Evolutionary conservation across 2,888 invertebrate species (phyloP).

Genomic region (Synanthedon vespiformis): DNA sequence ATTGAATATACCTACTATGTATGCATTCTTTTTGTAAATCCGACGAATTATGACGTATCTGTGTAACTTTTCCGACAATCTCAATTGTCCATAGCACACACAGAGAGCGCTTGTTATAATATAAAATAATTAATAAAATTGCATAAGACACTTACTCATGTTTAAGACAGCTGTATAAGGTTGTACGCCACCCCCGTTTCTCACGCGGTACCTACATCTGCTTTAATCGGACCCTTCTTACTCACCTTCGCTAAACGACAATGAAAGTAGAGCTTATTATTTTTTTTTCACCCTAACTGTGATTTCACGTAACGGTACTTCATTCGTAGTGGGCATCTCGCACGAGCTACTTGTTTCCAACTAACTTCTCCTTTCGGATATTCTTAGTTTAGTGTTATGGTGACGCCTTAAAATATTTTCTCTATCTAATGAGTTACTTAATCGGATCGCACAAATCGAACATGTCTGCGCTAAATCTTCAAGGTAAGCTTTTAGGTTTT

Average conservation of each 20-base stretch:
- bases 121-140: background rate
- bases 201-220: constrained; percentile 39
- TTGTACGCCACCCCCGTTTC: constrained; percentile 33
- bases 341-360: constrained; percentile 6
- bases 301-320: constrained; percentile 36
- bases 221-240: constrained; percentile 28
- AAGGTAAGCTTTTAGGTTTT: background rate
- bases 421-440: too few relatives aligned
- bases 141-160: background rate
- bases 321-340: constrained; percentile 28
- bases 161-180: constrained; percentile 7
- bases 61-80: too few relatives aligned
- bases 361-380: too few relatives aligned
- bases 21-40: too few relatives aligned
- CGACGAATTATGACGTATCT: too few relatives aligned
- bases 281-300: constrained; percentile 17
- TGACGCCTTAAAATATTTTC: too few relatives aligned
- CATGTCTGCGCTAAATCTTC: background rate
- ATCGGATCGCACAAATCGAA: background rate
- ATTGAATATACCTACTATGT: too few relatives aligned
- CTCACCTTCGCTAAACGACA: constrained; percentile 2
- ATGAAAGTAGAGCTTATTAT: constrained; percentile 3
- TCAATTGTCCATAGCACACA: too few relatives aligned
- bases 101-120: background rate
- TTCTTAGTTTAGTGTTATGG: too few relatives aligned